Evolutionary conservation across 2,888 invertebrate genomes (phyloP).

Genomic region (Calliopum simillimum): DNA sequence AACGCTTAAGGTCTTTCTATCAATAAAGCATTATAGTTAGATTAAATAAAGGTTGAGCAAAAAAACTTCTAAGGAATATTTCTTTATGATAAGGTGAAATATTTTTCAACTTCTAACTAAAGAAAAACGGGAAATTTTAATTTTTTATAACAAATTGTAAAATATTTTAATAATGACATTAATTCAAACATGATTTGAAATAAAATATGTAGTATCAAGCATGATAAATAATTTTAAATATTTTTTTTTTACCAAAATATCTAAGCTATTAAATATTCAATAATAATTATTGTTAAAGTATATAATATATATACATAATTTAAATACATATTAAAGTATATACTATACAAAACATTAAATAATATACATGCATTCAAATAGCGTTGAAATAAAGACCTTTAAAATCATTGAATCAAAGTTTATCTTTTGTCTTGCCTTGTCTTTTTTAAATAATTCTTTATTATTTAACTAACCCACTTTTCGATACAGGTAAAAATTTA

Average conservation of each 20-base stretch:
- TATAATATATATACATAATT: constrained; percentile 41
- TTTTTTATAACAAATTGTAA: constrained; percentile 33
- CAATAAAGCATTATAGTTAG: no score
- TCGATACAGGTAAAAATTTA: no score
- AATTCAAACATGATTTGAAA: background rate
- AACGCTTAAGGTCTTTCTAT: no score
- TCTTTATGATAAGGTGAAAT: no score
- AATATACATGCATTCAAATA: constrained; percentile 22
- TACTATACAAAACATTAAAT: constrained; percentile 23
- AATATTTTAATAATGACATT: constrained; percentile 43
- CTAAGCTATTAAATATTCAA: constrained; percentile 19
- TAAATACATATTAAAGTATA: constrained; percentile 39
- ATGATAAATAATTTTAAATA: constrained; percentile 6
- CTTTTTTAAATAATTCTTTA: no score
- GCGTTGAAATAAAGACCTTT: constrained; percentile 28
- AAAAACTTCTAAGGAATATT: no score
- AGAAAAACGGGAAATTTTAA: no score
- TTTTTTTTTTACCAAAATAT: constrained; percentile 26
- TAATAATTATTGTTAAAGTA: constrained; percentile 42
- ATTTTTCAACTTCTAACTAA: no score
- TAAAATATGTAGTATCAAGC: constrained; percentile 9
- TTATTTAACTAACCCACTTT: no score
- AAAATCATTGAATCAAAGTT: background rate
- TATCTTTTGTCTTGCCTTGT: no score
- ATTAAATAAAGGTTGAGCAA: no score